Conservation (phyloP, 2,113 vertebrate genomes). For the Eudyptes chrysolophus region DNA sequence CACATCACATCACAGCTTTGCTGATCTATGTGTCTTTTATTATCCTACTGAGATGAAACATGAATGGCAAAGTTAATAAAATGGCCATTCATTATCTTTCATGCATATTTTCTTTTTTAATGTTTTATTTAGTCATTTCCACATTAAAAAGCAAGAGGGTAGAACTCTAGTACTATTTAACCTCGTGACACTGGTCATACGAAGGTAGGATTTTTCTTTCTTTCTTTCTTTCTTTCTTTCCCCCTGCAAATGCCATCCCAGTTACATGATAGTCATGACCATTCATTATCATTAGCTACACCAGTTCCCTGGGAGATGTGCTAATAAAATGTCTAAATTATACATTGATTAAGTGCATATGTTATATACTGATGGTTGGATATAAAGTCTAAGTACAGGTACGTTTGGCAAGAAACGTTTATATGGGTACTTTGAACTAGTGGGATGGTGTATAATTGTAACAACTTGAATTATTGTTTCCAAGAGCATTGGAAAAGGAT, state of each 20-base stretch:
- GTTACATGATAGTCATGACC: background rate
- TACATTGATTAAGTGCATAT: conserved; percentile 29
- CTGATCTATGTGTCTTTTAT: conserved; percentile 35
- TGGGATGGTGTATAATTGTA: background rate
- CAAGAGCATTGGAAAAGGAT: background rate
- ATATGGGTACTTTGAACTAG: background rate
- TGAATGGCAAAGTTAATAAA: conserved; percentile 8
- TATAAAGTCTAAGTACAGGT: background rate
- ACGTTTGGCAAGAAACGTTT: background rate
- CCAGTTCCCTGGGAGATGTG: conserved; percentile 35
- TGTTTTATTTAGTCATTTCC: conserved; percentile 38
- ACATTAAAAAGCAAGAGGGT: background rate
- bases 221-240: background rate
- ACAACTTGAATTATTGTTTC: background rate
- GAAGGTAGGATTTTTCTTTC: background rate
- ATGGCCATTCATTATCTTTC: conserved; percentile 7
- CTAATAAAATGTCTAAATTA: conserved; percentile 27
- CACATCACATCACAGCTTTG: background rate
- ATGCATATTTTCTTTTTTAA: background rate
- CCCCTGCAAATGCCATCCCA: background rate
- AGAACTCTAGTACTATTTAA: conserved; percentile 13
- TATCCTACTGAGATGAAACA: background rate
- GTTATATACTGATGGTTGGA: background rate
- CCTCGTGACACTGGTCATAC: background rate
- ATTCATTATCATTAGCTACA: conserved; percentile 43